Base-by-base conservation (phyloP, 2,113 vertebrate genomes). In the Blennius ocellaris region DNA sequence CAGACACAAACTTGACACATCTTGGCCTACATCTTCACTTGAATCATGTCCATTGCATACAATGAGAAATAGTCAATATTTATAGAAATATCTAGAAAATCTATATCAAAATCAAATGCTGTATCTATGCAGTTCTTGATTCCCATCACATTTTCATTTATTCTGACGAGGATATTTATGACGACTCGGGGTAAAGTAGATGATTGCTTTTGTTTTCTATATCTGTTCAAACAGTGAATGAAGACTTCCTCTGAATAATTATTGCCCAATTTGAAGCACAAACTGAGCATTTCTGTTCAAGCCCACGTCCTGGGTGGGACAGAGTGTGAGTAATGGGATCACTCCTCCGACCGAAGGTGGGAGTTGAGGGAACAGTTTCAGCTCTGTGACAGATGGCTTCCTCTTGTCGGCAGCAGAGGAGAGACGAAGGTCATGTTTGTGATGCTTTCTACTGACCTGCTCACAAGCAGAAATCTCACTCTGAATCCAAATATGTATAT, bases 361-460 rank as follows among this genome's bases (percentile, higher is more conserved):
- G 47, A 54, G 70, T 74, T 82, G 80, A 55, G 52, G 52, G 41
- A 77, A 47, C 72, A 51, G 63, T 47, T 81, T 79, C 70, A 55
- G 65, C 68, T 57, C 60, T 7, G 37, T 67, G 75, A 76, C 79
- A 82, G 73, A 84, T 76, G 78, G 77, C 74, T 86, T 82, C 82
- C 69, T 73, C 58, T 78, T 61, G 68, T 68, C 5, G 52, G 67
- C 62, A 57, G 76, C 66, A 80, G 80, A 87, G 52, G 83, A 81
- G 68, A 86, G 7, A 77, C 11, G 12, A 81, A 87, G 85, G 82
- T 89, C 73, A 71, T 59, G n/a, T 87, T 81, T 76, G 64, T 44
- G 50, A 53, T 11, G 16, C 51, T 70, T 75, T 65, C 39, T 67
- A 14, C 52, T 69, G 69, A 75, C 76, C 74, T 81, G 77, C 21